Percentiles rank a stretch among this genome's conserved stretches.
phyloP scores from a whole-genome alignment of 2,113 vertebrate genomes.

The Xenus cinereus region DNA sequence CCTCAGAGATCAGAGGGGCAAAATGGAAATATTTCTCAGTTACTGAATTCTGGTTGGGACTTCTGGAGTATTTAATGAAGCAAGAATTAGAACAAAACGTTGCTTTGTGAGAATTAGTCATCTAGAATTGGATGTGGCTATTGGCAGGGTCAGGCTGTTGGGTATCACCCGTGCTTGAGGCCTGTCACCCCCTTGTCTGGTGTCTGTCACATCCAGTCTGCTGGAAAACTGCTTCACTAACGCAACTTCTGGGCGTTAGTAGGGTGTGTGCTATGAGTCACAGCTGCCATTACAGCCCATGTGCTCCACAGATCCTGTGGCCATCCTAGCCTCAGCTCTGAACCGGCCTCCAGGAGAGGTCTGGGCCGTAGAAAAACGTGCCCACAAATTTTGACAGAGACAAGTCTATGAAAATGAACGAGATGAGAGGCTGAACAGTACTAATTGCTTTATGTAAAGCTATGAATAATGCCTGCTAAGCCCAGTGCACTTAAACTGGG shows the following conservation, averaged over 20 bases:
- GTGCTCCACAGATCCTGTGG: neutral
- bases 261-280: neutral
- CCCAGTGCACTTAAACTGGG: neutral
- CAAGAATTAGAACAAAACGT: neutral
- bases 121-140: neutral
- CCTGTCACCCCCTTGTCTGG: neutral
- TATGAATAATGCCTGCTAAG: accelerated
- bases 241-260: neutral
- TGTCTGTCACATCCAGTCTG: neutral
- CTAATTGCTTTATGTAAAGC: accelerated
- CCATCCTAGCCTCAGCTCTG: neutral
- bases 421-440: neutral
- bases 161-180: accelerated
- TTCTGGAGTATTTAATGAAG: neutral
- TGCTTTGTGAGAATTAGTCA: neutral
- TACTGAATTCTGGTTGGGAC: neutral
- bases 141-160: neutral
- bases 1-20: neutral
- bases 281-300: neutral
- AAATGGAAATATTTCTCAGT: neutral
- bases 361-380: accelerated
- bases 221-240: neutral
- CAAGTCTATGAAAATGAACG: neutral
- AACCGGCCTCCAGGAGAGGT: neutral
- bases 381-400: neutral